Evolutionary conservation across 2,113 vertebrate species (phyloP).

Genomic region (Petaurus breviceps): DNA sequence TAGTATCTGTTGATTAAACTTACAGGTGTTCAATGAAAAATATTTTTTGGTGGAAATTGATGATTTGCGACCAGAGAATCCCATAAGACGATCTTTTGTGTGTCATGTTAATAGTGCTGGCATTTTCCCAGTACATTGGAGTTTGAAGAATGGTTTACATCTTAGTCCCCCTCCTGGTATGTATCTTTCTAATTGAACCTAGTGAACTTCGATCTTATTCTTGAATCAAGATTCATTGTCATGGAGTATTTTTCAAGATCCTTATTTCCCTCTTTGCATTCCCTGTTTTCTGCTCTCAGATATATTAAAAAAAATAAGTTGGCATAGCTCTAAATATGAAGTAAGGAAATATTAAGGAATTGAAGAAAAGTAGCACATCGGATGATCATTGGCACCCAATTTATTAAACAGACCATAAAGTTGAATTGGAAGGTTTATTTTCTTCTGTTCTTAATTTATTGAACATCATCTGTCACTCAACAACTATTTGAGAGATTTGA

Average conservation of each 20-base stretch:
- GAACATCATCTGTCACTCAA: background rate
- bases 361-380: background rate
- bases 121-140: conserved; percentile 92
- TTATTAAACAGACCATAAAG: background rate
- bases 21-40: conserved; percentile 92
- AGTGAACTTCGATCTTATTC: background rate
- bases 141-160: conserved; percentile 93
- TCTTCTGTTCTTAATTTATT: conserved; percentile 18
- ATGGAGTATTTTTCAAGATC: background rate
- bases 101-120: conserved; percentile 84
- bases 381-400: background rate
- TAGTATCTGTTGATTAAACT: conserved; percentile 57
- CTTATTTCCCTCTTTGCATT: background rate
- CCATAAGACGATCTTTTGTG: conserved; percentile 79
- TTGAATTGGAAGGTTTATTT: background rate
- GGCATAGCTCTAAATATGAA: background rate
- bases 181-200: conserved; percentile 33
- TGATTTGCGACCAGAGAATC: conserved; percentile 87
- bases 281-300: background rate
- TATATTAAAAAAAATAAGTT: background rate
- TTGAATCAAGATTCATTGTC: conserved; percentile 28
- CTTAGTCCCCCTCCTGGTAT: conserved; percentile 93
- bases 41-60: conserved; percentile 95
- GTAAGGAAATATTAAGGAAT: background rate
- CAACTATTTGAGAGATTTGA: too few species aligned